Evolutionary conservation across 2,888 invertebrate genomes (phyloP).

Genomic region (Spisula subtruncata): DNA sequence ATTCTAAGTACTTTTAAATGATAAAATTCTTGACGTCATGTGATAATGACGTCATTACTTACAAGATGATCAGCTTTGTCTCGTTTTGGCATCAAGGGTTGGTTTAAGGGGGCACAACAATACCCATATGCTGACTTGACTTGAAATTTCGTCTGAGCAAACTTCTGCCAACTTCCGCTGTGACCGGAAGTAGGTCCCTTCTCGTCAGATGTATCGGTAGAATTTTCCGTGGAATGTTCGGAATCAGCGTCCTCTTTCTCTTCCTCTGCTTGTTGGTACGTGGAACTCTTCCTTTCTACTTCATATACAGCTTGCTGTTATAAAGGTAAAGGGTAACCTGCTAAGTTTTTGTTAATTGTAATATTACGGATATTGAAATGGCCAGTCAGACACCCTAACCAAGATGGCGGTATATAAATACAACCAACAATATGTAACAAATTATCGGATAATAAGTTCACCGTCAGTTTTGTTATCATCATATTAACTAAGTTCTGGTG

Average conservation of each 20-base stretch:
- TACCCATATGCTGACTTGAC: conserved; percentile 77
- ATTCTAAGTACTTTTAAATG: no score
- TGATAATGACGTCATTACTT: conserved; percentile 1
- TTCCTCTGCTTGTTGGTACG: conserved; percentile 47
- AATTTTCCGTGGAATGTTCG: conserved; percentile 69
- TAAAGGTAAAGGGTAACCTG: no score
- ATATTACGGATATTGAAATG: no score
- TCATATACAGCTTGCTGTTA: conserved; percentile 60
- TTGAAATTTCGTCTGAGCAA: conserved; percentile 80
- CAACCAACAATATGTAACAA: no score
- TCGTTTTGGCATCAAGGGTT: conserved; percentile 78
- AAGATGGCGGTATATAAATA: no score
- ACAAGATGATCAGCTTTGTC: conserved; percentile 81
- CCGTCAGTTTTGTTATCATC: no score
- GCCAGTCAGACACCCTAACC: no score
- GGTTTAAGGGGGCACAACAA: conserved; percentile 78
- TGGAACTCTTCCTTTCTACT: conserved; percentile 62
- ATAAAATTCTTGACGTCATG: no score
- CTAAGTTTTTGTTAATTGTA: no score
- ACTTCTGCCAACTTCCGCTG: conserved; percentile 78
- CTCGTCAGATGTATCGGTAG: conserved; percentile 69
- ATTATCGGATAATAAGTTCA: no score
- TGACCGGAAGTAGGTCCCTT: conserved; percentile 56
- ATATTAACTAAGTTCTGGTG: no score
- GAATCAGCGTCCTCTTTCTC: conserved; percentile 63